Percentiles rank a stretch among this genome's conserved stretches.
These are phyloP conservation scores for Rallus crepitans DNA, from an alignment of 2,797 vertebrate species.

Conservation along the genomic window DNA sequence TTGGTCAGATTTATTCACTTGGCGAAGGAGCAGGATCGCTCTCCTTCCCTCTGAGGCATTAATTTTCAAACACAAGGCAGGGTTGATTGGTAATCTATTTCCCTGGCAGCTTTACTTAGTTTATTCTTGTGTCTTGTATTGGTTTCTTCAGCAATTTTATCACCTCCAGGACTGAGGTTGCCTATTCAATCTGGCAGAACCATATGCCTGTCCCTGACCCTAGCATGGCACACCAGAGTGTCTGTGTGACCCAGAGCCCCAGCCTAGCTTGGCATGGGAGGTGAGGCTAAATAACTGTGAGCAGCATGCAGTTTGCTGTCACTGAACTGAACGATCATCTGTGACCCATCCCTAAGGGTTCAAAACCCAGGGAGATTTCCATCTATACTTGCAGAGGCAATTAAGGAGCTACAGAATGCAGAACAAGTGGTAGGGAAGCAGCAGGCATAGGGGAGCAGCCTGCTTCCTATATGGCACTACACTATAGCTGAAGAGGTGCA, in stretches of 20 bases:
- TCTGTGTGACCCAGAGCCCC: neutral
- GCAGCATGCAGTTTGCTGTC: neutral
- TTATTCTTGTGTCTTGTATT: neutral
- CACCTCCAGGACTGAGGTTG: neutral
- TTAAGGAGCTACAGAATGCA: neutral
- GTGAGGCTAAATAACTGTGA: neutral
- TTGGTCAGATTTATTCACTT: neutral
- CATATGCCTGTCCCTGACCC: accelerated
- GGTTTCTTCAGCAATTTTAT: neutral
- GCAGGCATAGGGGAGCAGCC: neutral
- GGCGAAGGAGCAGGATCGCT: neutral
- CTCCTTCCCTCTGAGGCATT: neutral
- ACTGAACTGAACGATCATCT: neutral
- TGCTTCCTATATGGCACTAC: too few species aligned
- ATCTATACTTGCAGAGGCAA: neutral
- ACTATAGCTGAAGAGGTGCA: neutral
- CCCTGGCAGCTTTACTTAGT: neutral
- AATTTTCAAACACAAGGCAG: neutral
- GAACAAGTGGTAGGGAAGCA: neutral
- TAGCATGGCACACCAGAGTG: neutral
- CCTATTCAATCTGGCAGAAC: accelerated
- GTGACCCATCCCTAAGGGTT: neutral
- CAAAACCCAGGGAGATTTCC: neutral
- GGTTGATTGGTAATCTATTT: slow-evolving; percentile 15
- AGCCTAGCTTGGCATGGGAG: neutral